These are phyloP conservation scores for Tetragnatha montana DNA, from an alignment of 2,888 invertebrate genomes.

Conservation along the genomic window DNA sequence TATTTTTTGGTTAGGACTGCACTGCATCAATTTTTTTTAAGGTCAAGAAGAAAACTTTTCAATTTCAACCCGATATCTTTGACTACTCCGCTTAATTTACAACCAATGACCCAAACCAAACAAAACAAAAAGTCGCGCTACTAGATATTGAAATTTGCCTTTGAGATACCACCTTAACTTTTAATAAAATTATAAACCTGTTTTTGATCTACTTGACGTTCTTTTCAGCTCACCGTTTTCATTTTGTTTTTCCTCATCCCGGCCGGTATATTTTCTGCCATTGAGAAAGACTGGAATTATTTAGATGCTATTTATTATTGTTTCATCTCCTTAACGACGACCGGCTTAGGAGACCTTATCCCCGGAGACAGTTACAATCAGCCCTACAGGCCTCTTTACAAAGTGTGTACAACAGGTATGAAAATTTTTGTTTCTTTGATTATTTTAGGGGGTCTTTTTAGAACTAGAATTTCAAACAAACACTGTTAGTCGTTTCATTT, in stretches of 20 bases:
- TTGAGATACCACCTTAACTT: too few species aligned
- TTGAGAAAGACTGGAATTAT: slow-evolving; percentile 87
- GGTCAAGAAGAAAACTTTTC: too few species aligned
- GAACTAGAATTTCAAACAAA: too few species aligned
- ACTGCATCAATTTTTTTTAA: too few species aligned
- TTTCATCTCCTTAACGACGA: slow-evolving; percentile 91
- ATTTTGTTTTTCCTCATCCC: slow-evolving; percentile 80
- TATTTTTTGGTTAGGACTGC: too few species aligned
- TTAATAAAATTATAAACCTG: too few species aligned
- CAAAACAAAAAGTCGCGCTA: too few species aligned
- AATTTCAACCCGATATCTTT: too few species aligned
- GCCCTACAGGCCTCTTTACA: slow-evolving; percentile 87
- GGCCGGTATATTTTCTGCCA: slow-evolving; percentile 83
- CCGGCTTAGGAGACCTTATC: slow-evolving; percentile 92
- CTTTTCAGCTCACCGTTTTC: slow-evolving; percentile 62
- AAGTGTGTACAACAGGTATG: slow-evolving; percentile 86
- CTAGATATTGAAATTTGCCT: too few species aligned
- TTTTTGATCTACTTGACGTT: not conserved
- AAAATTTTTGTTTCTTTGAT: not conserved
- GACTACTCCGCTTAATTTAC: too few species aligned
- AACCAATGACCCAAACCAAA: too few species aligned
- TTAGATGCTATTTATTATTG: slow-evolving; percentile 93
- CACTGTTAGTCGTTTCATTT: too few species aligned
- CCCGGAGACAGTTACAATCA: slow-evolving; percentile 86
- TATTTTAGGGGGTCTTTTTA: not conserved